These are phyloP conservation scores for Iphiclides podalirius DNA, from an alignment of 2,888 invertebrate species.

Conservation along the genomic window DNA sequence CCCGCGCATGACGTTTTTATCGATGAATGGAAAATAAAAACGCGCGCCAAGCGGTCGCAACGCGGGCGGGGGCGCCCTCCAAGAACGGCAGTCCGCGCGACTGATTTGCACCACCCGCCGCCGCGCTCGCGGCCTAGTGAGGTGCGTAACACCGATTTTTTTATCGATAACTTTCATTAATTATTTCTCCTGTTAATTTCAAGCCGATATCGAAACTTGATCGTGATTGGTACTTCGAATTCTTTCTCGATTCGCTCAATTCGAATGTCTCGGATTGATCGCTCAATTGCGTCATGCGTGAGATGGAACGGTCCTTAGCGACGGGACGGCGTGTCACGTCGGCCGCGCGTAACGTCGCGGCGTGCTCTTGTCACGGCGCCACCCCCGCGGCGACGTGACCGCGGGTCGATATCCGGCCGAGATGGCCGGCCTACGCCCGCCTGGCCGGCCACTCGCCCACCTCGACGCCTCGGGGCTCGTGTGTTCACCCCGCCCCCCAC, in stretches of 20 bases:
- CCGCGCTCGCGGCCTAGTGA: constrained; percentile 67
- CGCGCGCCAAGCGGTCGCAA: constrained; percentile 46
- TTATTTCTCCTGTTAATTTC: no score
- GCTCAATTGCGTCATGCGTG: no score
- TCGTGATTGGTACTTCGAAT: no score
- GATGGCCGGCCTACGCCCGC: constrained; percentile 77
- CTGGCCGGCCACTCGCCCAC: constrained; percentile 80
- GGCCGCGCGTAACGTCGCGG: neutral
- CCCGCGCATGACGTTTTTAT: constrained; percentile 41
- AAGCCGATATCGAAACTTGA: no score
- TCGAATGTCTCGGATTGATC: no score
- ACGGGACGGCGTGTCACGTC: no score
- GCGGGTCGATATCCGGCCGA: constrained; percentile 78
- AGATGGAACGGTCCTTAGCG: no score
- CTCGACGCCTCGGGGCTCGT: constrained; percentile 77
- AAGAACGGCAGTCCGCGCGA: constrained; percentile 78
- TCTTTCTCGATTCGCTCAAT: no score
- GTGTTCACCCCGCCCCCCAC: constrained; percentile 72
- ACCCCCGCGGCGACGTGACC: constrained; percentile 57
- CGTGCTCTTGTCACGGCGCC: constrained; percentile 42
- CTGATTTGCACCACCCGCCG: constrained; percentile 76
- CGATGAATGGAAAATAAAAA: constrained; percentile 55
- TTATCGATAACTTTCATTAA: constrained; percentile 38
- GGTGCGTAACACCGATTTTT: constrained; percentile 27
- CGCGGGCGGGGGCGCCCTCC: constrained; percentile 53